These are phyloP conservation scores for Chouioia cunea DNA, from an alignment of 2,888 invertebrate genomes.

Conservation along the genomic window DNA sequence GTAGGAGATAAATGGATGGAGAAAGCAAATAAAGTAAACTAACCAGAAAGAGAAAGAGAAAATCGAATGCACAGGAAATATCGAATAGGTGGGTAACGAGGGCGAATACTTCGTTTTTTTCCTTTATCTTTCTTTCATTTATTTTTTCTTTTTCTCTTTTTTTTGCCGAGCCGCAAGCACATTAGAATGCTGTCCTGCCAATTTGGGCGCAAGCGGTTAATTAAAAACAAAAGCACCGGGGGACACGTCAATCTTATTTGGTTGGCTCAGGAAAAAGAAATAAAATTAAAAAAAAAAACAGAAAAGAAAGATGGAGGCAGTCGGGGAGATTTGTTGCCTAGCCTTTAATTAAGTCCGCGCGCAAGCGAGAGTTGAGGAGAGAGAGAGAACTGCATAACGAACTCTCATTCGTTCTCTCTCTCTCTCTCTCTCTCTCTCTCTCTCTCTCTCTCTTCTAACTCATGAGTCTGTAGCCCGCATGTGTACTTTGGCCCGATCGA, in stretches of 20 bases:
- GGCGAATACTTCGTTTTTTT: background rate
- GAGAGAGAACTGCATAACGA: slow-evolving; percentile 10
- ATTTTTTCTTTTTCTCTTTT: slow-evolving; percentile 31
- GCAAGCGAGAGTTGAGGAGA: no score
- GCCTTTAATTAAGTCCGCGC: slow-evolving; percentile 61
- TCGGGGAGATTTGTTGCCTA: slow-evolving; percentile 59
- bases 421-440: slow-evolving; percentile 31
- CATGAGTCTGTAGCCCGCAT: no score
- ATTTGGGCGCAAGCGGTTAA: slow-evolving; percentile 61
- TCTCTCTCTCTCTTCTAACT: background rate
- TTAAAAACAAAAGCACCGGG: slow-evolving; percentile 63
- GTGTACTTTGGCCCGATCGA: slow-evolving; percentile 19
- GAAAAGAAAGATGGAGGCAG: slow-evolving; percentile 40
- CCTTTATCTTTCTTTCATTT: no score
- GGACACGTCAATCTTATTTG: slow-evolving; percentile 65
- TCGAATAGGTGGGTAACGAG: slow-evolving; percentile 29
- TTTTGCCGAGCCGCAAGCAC: slow-evolving; percentile 47
- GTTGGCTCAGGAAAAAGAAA: slow-evolving; percentile 48
- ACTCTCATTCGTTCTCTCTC: slow-evolving; percentile 26
- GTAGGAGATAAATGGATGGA: slow-evolving; percentile 47
- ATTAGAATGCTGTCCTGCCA: slow-evolving; percentile 64
- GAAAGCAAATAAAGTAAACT: slow-evolving; percentile 44
- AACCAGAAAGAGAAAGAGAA: slow-evolving; percentile 34
- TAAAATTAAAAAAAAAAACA: slow-evolving; percentile 24
- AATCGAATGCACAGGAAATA: slow-evolving; percentile 18